Evolutionary conservation across 1,140 invertebrate genomes (phyloP).

Genomic region (Halyomorpha halys): DNA sequence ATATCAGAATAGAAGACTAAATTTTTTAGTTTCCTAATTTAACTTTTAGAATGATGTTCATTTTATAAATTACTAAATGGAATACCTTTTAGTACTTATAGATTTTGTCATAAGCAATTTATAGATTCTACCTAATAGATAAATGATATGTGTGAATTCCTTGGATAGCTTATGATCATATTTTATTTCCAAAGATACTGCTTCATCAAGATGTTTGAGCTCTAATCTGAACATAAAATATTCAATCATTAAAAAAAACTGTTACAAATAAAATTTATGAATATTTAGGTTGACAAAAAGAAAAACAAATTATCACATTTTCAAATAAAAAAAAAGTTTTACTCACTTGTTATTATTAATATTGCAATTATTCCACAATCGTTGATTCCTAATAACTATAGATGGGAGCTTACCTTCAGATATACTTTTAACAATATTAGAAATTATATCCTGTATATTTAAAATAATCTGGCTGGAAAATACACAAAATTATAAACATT

Average conservation of each 20-base stretch:
- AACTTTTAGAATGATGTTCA: not conserved
- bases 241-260: not conserved
- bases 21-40: no score
- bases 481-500: no score
- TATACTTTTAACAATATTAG: not conserved
- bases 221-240: not conserved
- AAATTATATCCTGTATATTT: not conserved
- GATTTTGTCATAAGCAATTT: slow-evolving; percentile 5
- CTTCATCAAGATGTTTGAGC: not conserved
- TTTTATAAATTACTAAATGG: not conserved
- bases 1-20: no score
- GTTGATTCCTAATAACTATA: slow-evolving; percentile 4
- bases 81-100: slow-evolving; percentile 6
- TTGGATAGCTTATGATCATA: not conserved
- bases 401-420: not conserved
- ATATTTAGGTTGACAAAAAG: not conserved
- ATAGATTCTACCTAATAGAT: slow-evolving; percentile 5
- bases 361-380: slow-evolving; percentile 3
- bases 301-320: not conserved
- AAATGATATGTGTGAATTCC: not conserved
- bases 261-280: not conserved
- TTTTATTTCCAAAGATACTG: not conserved
- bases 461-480: no score
- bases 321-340: not conserved
- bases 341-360: not conserved